Conservation (phyloP, 2,888 invertebrate species). For the Rotaria socialis region DNA sequence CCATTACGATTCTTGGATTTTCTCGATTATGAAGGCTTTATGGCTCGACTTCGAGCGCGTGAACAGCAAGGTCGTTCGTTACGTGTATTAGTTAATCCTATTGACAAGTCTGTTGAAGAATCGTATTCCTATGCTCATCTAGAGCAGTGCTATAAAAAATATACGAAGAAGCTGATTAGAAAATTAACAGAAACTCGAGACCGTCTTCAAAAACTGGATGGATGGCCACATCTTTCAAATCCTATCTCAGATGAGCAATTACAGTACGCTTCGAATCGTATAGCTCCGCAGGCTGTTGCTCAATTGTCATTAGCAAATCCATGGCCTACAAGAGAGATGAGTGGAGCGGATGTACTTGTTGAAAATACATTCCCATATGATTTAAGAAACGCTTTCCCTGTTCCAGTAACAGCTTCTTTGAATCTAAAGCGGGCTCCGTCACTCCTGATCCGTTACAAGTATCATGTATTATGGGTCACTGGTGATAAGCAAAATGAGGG, state of each 20-base stretch:
- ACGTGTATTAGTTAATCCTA: constrained; percentile 1
- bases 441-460: background rate
- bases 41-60: background rate
- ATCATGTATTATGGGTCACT: background rate
- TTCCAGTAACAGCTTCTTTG: background rate
- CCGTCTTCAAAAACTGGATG: background rate
- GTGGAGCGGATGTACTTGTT: background rate
- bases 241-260: background rate
- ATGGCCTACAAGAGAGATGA: constrained; percentile 35
- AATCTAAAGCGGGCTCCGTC: background rate
- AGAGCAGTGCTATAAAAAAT: background rate
- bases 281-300: background rate
- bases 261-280: background rate
- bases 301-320: constrained; percentile 35
- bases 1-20: background rate
- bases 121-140: background rate
- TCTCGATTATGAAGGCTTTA: constrained; percentile 27
- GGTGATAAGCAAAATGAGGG: background rate
- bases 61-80: constrained; percentile 11
- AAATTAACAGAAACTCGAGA: background rate
- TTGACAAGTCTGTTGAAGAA: background rate
- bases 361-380: background rate
- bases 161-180: background rate
- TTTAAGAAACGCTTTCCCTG: background rate
- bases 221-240: background rate